Evolutionary conservation across 2,888 invertebrate species (phyloP).

Genomic region (Latheticus oryzae): DNA sequence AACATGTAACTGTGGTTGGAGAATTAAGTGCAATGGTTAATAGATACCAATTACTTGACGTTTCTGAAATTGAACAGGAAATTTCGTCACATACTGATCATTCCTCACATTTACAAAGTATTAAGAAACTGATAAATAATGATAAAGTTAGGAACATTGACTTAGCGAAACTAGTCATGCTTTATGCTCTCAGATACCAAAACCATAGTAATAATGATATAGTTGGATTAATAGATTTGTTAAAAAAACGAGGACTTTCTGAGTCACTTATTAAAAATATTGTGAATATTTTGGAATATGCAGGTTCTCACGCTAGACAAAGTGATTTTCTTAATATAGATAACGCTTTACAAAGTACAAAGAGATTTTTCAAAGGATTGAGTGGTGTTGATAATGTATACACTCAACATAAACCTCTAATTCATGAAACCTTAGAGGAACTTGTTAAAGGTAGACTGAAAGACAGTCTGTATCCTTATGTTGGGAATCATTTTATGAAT

Average conservation of each 20-base stretch:
- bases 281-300: conserved; percentile 82
- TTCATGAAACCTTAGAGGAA: conserved; percentile 91
- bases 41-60: conserved; percentile 82
- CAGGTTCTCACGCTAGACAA: conserved; percentile 83
- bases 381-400: conserved; percentile 99
- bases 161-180: conserved; percentile 86
- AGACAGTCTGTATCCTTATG: conserved; percentile 85
- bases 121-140: conserved; percentile 82
- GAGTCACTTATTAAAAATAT: conserved; percentile 72
- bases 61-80: conserved; percentile 95
- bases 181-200: conserved; percentile 95
- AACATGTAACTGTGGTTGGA: conserved; percentile 97
- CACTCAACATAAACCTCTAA: conserved; percentile 95
- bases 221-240: conserved; percentile 77
- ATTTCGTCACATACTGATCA: conserved; percentile 89
- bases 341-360: conserved; percentile 89
- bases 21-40: conserved; percentile 90
- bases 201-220: conserved; percentile 88
- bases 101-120: conserved; percentile 79
- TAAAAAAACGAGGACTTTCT: conserved; percentile 79
- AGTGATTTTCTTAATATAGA: conserved; percentile 87
- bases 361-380: conserved; percentile 87
- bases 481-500: conserved; percentile 74
- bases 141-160: conserved; percentile 80
- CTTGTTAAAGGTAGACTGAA: conserved; percentile 90